Conservation (phyloP, 2,797 vertebrate species). For the Nothura maculosa region DNA sequence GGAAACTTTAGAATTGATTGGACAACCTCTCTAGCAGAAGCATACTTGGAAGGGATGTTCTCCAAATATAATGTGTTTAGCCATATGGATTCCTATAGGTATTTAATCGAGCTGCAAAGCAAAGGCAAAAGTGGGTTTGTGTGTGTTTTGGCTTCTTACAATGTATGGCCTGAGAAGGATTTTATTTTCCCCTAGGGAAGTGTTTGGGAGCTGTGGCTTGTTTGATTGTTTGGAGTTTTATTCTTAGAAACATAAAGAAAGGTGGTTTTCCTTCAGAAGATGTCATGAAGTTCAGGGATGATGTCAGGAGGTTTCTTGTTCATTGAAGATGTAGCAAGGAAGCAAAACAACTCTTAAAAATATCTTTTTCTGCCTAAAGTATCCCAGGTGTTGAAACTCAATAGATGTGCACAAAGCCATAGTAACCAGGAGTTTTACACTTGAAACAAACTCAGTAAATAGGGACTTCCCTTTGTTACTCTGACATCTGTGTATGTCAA, state of each 20-base stretch:
- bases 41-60: not conserved
- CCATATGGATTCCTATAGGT: not conserved
- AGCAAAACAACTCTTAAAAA: not conserved
- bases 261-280: not conserved
- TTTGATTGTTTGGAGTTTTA: not conserved
- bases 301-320: not conserved
- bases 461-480: not conserved
- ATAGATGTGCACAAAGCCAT: not conserved
- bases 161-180: not conserved
- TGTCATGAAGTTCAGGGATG: not conserved
- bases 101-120: slow-evolving; percentile 14
- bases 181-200: rapidly evolving
- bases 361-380: not conserved
- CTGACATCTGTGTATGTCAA: not conserved
- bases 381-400: not conserved
- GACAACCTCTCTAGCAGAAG: not conserved
- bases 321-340: not conserved
- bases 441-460: not conserved
- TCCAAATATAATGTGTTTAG: not conserved
- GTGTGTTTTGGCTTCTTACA: not conserved
- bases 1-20: not conserved
- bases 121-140: not conserved
- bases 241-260: not conserved
- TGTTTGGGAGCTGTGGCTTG: not conserved
- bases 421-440: not conserved